These are phyloP conservation scores for Cataglyphis albicans DNA, from an alignment of 2,888 invertebrate genomes.

Conservation along the genomic window DNA sequence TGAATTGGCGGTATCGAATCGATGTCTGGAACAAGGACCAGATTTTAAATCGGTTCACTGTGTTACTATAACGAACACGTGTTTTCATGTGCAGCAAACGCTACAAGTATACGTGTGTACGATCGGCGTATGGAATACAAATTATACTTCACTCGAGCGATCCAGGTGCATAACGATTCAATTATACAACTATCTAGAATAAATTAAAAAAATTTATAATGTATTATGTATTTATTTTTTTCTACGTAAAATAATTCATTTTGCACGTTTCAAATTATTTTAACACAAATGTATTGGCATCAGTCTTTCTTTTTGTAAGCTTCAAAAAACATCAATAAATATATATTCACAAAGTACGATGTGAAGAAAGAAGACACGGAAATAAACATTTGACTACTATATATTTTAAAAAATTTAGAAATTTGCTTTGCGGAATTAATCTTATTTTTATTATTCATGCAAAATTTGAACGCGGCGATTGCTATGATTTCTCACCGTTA, in stretches of 20 bases:
- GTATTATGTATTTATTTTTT: neutral
- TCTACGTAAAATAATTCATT: neutral
- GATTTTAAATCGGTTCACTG: slow-evolving; percentile 75
- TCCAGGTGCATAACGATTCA: slow-evolving; percentile 2
- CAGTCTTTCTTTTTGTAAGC: no score
- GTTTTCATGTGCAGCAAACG: slow-evolving; percentile 64
- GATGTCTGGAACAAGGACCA: slow-evolving; percentile 57
- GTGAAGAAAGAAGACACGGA: neutral
- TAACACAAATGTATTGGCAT: neutral
- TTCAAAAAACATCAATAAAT: neutral
- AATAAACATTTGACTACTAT: neutral
- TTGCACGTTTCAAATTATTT: neutral
- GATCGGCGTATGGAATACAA: slow-evolving; percentile 47
- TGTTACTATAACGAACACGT: slow-evolving; percentile 76
- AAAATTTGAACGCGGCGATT: neutral
- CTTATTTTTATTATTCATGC: neutral
- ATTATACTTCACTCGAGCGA: slow-evolving; percentile 29
- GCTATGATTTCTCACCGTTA: neutral
- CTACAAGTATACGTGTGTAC: neutral
- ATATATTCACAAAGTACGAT: neutral
- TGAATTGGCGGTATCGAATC: slow-evolving; percentile 35
- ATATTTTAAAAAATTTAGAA: neutral
- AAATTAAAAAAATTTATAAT: neutral
- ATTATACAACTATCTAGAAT: neutral
- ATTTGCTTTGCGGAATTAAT: neutral